Percentiles rank a stretch among this genome's conserved stretches.
Evolutionary conservation across 1,140 invertebrate genomes (phyloP).

Genomic region (Samia ricini): DNA sequence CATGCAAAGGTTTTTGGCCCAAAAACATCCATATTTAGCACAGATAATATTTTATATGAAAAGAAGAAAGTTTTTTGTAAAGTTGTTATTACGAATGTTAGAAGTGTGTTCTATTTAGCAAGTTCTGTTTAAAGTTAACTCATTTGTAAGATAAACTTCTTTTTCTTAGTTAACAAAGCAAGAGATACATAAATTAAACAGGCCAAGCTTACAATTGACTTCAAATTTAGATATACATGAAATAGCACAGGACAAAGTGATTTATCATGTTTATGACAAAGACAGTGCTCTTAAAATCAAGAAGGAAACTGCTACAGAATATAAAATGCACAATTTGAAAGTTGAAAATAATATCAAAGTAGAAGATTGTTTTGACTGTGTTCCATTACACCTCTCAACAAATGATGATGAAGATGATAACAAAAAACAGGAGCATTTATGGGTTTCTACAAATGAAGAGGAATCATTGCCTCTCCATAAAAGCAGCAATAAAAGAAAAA

Average conservation of each 20-base stretch:
- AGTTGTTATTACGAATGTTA: too few relatives aligned
- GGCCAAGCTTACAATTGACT: background rate
- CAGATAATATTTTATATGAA: too few relatives aligned
- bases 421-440: too few relatives aligned
- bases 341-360: constrained; percentile 9
- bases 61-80: too few relatives aligned
- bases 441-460: too few relatives aligned
- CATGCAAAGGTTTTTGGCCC: too few relatives aligned
- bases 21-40: too few relatives aligned
- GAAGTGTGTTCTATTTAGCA: too few relatives aligned
- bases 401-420: too few relatives aligned
- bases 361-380: constrained; percentile 5
- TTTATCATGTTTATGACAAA: background rate
- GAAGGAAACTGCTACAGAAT: background rate
- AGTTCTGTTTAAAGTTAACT: too few relatives aligned
- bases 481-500: constrained; percentile 4
- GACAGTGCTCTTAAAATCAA: background rate
- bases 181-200: background rate
- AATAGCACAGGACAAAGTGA: constrained; percentile 4
- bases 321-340: background rate
- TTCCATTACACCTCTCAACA: background rate
- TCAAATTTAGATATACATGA: background rate
- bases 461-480: constrained; percentile 5
- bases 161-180: background rate
- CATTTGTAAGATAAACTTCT: too few relatives aligned